phyloP scores from a whole-genome alignment of 92 coral and sea anemone species.

The Chrysogorgia sp. region DNA sequence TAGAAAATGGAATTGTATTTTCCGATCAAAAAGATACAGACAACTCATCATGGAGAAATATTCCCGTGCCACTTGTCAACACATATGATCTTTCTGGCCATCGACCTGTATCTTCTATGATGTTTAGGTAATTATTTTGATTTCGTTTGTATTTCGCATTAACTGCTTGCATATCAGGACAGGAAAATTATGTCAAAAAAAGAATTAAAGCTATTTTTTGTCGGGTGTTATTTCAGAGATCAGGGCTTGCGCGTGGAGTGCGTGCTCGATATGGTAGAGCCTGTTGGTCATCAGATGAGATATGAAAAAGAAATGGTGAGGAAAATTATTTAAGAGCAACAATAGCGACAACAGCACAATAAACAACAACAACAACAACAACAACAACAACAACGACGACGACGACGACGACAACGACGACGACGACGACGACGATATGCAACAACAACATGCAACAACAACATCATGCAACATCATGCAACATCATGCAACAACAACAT shows the following conservation, averaged over 20 bases:
- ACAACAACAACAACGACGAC: no score
- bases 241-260: slow-evolving; percentile 59
- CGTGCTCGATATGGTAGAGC: slow-evolving; percentile 84
- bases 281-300: slow-evolving; percentile 89
- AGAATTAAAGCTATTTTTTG: background rate
- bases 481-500: no score
- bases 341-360: no score
- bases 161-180: background rate
- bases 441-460: no score
- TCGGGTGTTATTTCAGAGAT: slow-evolving; percentile 6
- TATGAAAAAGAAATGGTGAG: slow-evolving; percentile 56
- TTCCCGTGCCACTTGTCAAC: slow-evolving; percentile 23
- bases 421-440: no score
- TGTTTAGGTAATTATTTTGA: slow-evolving; percentile 29
- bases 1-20: background rate
- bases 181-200: background rate
- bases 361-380: no score
- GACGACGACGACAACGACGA: no score
- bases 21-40: background rate
- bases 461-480: no score
- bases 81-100: slow-evolving; percentile 17
- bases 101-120: slow-evolving; percentile 33
- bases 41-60: background rate
- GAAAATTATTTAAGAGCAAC: no score
- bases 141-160: background rate